A percentile compares a stretch with the other conserved stretches of the same genome.
Evolutionary conservation across 2,888 invertebrate genomes (phyloP).

Genomic region (Lycaena phlaeas): DNA sequence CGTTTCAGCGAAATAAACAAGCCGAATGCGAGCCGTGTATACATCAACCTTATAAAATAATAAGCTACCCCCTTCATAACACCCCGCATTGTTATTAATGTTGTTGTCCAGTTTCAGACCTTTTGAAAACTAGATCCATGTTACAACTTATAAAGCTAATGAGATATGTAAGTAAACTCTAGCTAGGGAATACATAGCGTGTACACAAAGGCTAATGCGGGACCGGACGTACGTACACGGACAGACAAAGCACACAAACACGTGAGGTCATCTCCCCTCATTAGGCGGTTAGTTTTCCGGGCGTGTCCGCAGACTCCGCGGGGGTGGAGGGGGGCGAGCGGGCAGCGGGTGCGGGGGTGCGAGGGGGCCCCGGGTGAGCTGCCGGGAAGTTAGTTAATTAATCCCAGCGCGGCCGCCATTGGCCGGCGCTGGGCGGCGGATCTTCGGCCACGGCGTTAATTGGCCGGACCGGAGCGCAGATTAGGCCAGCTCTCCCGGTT

Average conservation of each 20-base stretch:
- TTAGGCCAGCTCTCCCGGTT: constrained; percentile 45
- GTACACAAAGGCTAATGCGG: constrained; percentile 52
- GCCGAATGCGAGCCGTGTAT: no score
- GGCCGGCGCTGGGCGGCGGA: constrained; percentile 60
- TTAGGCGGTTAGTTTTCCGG: constrained; percentile 74
- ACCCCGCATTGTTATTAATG: no score
- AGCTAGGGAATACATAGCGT: constrained; percentile 38
- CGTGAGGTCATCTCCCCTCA: constrained; percentile 73
- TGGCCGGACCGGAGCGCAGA: constrained; percentile 60
- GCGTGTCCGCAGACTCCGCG: constrained; percentile 70
- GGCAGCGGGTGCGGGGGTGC: constrained; percentile 19
- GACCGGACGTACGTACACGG: constrained; percentile 35
- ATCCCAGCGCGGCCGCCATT: constrained; percentile 69
- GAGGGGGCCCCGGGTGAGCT: constrained; percentile 30
- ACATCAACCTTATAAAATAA: no score
- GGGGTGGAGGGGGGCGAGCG: constrained; percentile 35
- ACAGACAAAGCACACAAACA: constrained; percentile 49
- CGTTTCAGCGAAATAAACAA: no score
- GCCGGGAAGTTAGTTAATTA: constrained; percentile 71
- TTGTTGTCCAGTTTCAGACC: no score
- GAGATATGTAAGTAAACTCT: no score
- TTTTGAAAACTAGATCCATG: no score
- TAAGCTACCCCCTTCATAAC: no score
- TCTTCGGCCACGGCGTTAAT: constrained; percentile 71
- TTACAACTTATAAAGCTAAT: no score